Evolutionary conservation across 2,888 invertebrate genomes (phyloP).

Genomic region (Tortrix viridana): DNA sequence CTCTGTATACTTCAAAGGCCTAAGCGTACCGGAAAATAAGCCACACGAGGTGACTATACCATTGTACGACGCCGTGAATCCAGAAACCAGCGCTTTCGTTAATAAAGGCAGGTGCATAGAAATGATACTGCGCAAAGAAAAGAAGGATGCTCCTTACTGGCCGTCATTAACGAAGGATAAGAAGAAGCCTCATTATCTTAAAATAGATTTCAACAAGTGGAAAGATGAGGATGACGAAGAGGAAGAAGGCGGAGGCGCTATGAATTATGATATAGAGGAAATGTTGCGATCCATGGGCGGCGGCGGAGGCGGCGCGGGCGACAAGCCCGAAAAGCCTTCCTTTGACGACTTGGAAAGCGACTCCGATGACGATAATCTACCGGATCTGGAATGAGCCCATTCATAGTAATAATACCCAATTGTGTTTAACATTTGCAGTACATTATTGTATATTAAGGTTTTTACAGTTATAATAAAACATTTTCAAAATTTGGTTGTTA

Average conservation of each 20-base stretch:
- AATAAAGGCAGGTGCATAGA: slow-evolving; percentile 90
- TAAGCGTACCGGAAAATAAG: slow-evolving; percentile 93
- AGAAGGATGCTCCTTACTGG: slow-evolving; percentile 92
- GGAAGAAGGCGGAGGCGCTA: slow-evolving; percentile 86
- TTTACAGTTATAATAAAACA: slow-evolving; percentile 81
- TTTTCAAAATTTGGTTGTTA: slow-evolving; percentile 49
- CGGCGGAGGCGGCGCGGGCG: slow-evolving; percentile 58
- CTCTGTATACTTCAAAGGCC: slow-evolving; percentile 92
- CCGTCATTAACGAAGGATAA: slow-evolving; percentile 93
- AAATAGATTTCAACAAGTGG: slow-evolving; percentile 99
- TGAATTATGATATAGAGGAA: slow-evolving; percentile 85
- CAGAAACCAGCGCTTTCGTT: slow-evolving; percentile 89
- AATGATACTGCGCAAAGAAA: slow-evolving; percentile 89
- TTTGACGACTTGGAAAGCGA: slow-evolving; percentile 91
- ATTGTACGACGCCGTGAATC: slow-evolving; percentile 91
- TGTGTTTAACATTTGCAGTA: slow-evolving; percentile 67
- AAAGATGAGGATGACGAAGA: slow-evolving; percentile 97
- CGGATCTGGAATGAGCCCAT: slow-evolving; percentile 87
- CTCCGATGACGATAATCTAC: slow-evolving; percentile 92
- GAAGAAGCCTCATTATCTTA: slow-evolving; percentile 97
- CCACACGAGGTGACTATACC: slow-evolving; percentile 94
- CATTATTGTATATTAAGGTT: slow-evolving; percentile 76
- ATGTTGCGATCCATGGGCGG: slow-evolving; percentile 91
- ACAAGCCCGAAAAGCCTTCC: slow-evolving; percentile 86
- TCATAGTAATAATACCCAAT: slow-evolving; percentile 54